phyloP scores from a whole-genome alignment of 2,113 vertebrate genomes.

The Prunella himalayana region DNA sequence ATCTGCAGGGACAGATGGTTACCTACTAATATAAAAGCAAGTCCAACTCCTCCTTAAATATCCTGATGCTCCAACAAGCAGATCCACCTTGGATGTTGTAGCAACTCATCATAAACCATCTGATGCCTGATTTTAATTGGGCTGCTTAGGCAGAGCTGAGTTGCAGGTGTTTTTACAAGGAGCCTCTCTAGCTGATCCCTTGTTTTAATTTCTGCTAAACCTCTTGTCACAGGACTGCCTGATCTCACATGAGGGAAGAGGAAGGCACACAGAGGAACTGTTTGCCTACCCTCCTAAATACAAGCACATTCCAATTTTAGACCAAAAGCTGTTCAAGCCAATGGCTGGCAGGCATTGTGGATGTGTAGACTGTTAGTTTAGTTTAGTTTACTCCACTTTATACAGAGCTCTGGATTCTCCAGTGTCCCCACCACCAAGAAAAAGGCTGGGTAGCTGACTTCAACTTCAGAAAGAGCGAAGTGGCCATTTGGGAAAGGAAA shows the following conservation, averaged over 20 bases:
- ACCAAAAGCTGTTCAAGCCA: neutral
- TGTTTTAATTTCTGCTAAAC: neutral
- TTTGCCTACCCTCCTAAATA: neutral
- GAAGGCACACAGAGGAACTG: neutral
- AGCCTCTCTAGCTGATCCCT: neutral
- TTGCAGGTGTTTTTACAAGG: neutral
- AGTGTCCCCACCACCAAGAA: neutral
- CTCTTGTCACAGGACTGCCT: neutral
- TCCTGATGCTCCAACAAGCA: neutral
- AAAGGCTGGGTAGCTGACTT: neutral
- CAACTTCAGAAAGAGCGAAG: neutral
- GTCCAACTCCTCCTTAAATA: neutral
- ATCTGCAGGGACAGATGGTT: neutral
- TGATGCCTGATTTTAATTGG: neutral
- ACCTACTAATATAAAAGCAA: neutral
- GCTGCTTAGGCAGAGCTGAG: neutral
- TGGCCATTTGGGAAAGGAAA: neutral
- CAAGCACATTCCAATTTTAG: neutral
- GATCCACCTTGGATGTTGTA: neutral
- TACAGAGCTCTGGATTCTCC: neutral
- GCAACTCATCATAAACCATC: neutral
- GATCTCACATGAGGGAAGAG: neutral
- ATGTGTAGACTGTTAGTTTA: neutral
- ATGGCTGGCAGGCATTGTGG: neutral
- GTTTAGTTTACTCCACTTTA: neutral